Conservation (phyloP, 2,113 vertebrate genomes). For the Egretta garzetta region DNA sequence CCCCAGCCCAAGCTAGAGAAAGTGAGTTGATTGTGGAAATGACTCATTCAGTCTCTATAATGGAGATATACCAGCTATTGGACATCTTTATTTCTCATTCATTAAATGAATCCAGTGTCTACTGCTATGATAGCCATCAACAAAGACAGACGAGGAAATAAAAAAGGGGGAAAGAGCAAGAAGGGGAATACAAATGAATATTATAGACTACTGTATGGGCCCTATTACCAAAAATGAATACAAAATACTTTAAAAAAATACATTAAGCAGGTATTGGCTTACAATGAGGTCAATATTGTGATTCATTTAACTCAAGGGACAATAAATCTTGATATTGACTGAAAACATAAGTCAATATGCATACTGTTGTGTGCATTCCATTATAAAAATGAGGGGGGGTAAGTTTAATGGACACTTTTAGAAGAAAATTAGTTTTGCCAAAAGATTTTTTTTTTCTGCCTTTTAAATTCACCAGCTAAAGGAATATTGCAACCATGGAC, state of each 20-base stretch:
- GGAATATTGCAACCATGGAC: neutral
- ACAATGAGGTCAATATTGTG: slow-evolving; percentile 80
- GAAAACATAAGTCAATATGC: slow-evolving; percentile 80
- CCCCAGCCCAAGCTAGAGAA: neutral
- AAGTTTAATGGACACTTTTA: slow-evolving; percentile 65
- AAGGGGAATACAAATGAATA: slow-evolving; percentile 73
- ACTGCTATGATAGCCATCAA: slow-evolving; percentile 62
- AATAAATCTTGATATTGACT: slow-evolving; percentile 85
- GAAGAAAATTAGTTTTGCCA: slow-evolving; percentile 50
- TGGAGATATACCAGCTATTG: slow-evolving; percentile 1
- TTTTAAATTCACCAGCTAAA: neutral
- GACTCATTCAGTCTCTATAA: slow-evolving; percentile 21
- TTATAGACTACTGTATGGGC: slow-evolving; percentile 70
- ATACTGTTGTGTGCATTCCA: slow-evolving; percentile 77
- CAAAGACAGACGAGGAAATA: slow-evolving; percentile 66
- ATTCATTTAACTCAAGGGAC: slow-evolving; percentile 81
- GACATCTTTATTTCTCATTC: slow-evolving; percentile 33
- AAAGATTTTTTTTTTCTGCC: neutral
- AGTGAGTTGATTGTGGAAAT: slow-evolving; percentile 30
- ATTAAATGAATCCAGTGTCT: slow-evolving; percentile 55
- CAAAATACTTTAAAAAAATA: slow-evolving; percentile 79
- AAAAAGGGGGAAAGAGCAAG: slow-evolving; percentile 49
- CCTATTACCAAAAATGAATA: slow-evolving; percentile 82
- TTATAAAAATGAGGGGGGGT: slow-evolving; percentile 67
- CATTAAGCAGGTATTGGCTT: slow-evolving; percentile 80